phyloP scores from a whole-genome alignment of 2,888 invertebrate genomes.

The Eristalinus sepulchralis region DNA sequence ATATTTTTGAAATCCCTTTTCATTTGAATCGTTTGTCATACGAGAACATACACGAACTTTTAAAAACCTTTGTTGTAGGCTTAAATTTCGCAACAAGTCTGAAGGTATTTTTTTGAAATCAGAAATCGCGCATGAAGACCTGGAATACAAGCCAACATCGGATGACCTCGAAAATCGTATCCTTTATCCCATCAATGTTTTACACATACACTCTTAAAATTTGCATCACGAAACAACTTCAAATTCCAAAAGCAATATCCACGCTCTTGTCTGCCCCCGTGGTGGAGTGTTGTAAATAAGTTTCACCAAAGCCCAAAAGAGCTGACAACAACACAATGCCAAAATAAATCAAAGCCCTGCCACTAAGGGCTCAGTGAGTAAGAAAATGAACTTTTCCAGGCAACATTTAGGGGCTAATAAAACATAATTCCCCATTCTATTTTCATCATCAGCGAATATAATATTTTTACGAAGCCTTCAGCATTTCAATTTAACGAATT shows the following conservation, averaged over 20 bases:
- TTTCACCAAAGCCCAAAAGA: not conserved
- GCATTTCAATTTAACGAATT: constrained; percentile 28
- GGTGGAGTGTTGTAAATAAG: not conserved
- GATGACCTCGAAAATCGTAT: not conserved
- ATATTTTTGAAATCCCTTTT: no score
- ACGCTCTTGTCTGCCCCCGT: not conserved
- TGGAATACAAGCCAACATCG: not conserved
- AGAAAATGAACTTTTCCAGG: not conserved
- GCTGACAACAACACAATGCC: not conserved
- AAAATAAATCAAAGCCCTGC: not conserved
- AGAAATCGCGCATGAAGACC: not conserved
- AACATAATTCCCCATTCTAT: constrained; percentile 10
- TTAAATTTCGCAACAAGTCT: no score
- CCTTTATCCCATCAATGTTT: not conserved
- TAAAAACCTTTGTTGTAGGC: no score
- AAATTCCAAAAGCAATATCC: not conserved
- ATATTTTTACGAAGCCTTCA: constrained; percentile 16
- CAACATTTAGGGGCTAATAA: constrained; percentile 9
- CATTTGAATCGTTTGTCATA: no score
- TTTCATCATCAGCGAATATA: constrained; percentile 1
- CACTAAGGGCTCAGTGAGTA: not conserved
- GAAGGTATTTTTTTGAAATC: no score
- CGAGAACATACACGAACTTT: no score
- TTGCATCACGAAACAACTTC: not conserved
- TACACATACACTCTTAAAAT: not conserved